These are phyloP conservation scores for Cassiopea andromeda DNA, from an alignment of 30 jellyfish, hydroid and myxozoan species.

Conservation along the genomic window DNA sequence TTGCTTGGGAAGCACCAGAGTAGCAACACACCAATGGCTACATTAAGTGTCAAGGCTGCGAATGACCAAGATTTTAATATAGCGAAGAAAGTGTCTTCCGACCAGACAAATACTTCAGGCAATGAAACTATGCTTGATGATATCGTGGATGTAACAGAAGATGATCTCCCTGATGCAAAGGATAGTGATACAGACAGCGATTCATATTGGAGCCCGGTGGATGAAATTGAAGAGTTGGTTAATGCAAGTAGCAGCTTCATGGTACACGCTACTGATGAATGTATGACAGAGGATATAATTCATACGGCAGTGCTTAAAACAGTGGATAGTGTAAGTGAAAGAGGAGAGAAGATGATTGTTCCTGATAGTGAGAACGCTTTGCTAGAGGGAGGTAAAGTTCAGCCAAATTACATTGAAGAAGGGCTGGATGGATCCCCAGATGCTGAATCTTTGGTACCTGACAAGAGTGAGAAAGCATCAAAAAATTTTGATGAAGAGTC, in stretches of 20 bases:
- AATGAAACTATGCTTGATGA: conserved; percentile 21
- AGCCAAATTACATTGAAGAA: not conserved
- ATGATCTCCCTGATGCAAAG: conserved; percentile 32
- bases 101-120: conserved; percentile 9
- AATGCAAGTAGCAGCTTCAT: conserved; percentile 21
- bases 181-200: conserved; percentile 84
- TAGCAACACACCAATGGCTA: too few relatives aligned
- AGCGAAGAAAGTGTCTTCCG: conserved; percentile 2
- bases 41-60: too few relatives aligned
- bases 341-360: conserved; percentile 16
- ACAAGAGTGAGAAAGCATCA: not conserved
- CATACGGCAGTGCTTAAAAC: conserved; percentile 28
- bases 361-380: conserved; percentile 10
- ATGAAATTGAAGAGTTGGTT: conserved; percentile 11
- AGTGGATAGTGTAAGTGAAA: conserved; percentile 6
- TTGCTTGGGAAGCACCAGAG: too few relatives aligned
- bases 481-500: not conserved
- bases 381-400: not conserved
- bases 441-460: not conserved
- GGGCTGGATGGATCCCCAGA: not conserved
- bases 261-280: conserved; percentile 18
- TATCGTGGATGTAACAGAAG: conserved; percentile 55
- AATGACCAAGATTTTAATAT: not conserved
- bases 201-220: conserved; percentile 78
- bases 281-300: conserved; percentile 3